Conservation (phyloP, 1,140 invertebrate species). For the Zaprionus kolodkinae region DNA sequence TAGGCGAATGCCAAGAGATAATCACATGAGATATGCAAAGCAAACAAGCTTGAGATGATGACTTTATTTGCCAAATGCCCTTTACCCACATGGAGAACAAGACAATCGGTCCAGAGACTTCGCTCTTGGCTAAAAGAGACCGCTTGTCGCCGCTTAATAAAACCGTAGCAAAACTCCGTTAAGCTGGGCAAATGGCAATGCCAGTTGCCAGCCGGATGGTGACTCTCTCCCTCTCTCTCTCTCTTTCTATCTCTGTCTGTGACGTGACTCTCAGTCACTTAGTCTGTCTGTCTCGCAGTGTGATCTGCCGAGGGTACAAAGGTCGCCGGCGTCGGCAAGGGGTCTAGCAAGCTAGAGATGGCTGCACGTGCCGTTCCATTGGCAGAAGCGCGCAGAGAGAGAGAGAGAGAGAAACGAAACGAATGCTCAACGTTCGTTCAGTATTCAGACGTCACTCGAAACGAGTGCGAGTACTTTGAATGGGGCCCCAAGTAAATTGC, state of each 20-base stretch:
- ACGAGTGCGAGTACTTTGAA: constrained; percentile 25
- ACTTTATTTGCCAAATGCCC: constrained; percentile 60
- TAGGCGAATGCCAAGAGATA: background rate
- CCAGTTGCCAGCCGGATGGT: constrained; percentile 35
- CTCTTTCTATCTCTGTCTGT: background rate
- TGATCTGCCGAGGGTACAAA: constrained; percentile 24
- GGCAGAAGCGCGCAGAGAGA: background rate
- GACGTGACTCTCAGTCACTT: background rate
- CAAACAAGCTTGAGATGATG: constrained; percentile 3
- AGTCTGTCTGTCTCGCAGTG: constrained; percentile 9
- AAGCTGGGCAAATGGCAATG: constrained; percentile 35
- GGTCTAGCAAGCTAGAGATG: constrained; percentile 8
- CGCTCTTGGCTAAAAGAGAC: constrained; percentile 51
- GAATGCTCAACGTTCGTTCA: background rate
- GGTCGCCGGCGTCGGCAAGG: constrained; percentile 11
- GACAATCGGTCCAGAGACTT: too few species aligned
- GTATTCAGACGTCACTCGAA: constrained; percentile 46
- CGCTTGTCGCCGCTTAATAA: constrained; percentile 39
- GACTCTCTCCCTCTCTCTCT: too few species aligned
- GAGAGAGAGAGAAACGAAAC: too few species aligned
- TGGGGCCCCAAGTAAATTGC: constrained; percentile 49
- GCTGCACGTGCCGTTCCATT: constrained; percentile 16
- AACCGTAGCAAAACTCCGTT: constrained; percentile 15
- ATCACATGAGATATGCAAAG: constrained; percentile 17
- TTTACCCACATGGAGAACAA: constrained; percentile 56